Base-by-base conservation (phyloP, 2,888 invertebrate species). In the Lasioglossum oenotherae region DNA sequence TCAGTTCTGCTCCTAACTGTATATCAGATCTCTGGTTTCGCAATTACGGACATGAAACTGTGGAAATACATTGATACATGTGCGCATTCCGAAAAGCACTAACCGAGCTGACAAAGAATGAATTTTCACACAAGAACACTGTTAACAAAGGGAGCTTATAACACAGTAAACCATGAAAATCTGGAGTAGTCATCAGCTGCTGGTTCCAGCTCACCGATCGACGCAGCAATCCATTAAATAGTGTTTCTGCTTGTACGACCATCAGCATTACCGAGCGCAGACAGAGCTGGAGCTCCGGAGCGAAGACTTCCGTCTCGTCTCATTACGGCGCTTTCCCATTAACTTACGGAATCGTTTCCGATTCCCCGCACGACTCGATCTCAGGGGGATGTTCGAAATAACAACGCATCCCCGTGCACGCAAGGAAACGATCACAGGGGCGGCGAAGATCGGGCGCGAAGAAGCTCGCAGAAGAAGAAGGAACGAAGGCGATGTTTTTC, bases 391-490 rank as follows among this genome's bases (percentile, higher is more conserved):
- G 64, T 67, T 77, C 53, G 46, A 46, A 41, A 69, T 74, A 82
- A 84, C 82, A 73, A 49, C 73, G 69, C 44, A 67, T 23, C 69
- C 31, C 71, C 77, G 44, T 46, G 31, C 46, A 23, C 31, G 19
- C 38, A 2, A 71, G 41, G 27, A 75, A 73, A 38, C 82, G 72
- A 75, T 53, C 74, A 64, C 4, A 14, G 67, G 38, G 41, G 27
- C 16, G 35, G 44, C n/a, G 23, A 71, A 14, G 12, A 23, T 35
- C n/a, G 31, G n/a, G n/a, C 38, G 10, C 27, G 31, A 80, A 16
- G 78, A 41, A n/a, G 35, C 49, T 74, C 57, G 44, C 8, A 23
- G 38, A 41, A 31, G 44, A 41, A 35, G 80, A 69, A 78, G n/a
- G 41, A 41, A 4, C n/a, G 5, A 67, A 72, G 57, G 38, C 19